phyloP scores from a whole-genome alignment of 2,888 invertebrate species.

The Neocrepidodera transversa region DNA sequence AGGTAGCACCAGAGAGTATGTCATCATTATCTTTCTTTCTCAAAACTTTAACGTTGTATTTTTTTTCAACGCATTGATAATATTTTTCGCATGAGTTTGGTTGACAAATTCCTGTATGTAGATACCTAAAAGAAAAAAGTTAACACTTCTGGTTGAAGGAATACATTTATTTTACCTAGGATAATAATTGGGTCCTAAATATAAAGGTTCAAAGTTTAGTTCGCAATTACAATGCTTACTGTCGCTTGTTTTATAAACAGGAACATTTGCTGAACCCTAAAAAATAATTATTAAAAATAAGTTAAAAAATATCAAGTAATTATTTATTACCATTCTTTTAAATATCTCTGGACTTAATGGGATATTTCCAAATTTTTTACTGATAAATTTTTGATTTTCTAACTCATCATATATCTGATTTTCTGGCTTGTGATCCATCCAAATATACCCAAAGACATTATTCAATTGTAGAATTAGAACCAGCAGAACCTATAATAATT shows the following conservation, averaged over 20 bases:
- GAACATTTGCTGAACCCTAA: conserved; percentile 3
- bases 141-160: no score
- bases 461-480: background rate
- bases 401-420: conserved; percentile 13
- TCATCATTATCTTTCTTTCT: conserved; percentile 42
- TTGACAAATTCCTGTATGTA: conserved; percentile 53
- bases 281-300: conserved; percentile 1
- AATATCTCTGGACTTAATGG: background rate
- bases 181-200: conserved; percentile 50
- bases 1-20: conserved; percentile 33
- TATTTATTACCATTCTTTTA: conserved; percentile 9
- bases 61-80: conserved; percentile 49
- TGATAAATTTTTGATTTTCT: conserved; percentile 6
- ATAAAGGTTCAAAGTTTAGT: conserved; percentile 44
- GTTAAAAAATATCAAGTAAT: background rate
- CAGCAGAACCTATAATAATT: conserved; percentile 1
- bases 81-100: conserved; percentile 49
- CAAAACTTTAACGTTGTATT: conserved; percentile 55
- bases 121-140: conserved; percentile 45
- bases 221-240: conserved; percentile 47
- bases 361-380: conserved; percentile 2
- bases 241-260: conserved; percentile 15
- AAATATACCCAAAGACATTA: conserved; percentile 10
- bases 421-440: conserved; percentile 8
- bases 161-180: no score